Percentiles rank a stretch among this genome's conserved stretches.
Conservation (phyloP, 1,140 invertebrate genomes). For the Delia radicum region DNA sequence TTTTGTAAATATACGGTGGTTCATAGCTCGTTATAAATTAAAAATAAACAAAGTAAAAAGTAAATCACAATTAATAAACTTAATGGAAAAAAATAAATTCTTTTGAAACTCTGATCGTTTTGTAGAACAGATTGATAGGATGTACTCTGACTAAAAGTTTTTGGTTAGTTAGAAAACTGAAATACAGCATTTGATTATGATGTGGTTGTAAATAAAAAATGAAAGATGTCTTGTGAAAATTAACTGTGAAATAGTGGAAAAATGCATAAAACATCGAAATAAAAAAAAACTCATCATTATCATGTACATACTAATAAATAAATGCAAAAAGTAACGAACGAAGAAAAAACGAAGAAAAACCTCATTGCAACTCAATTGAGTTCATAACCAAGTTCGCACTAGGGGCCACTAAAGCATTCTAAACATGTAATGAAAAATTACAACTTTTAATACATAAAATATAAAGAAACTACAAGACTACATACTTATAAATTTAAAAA, state of each 20-base stretch:
- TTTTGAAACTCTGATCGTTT: no score
- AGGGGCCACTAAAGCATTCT: no score
- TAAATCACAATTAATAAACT: no score
- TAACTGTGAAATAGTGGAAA: constrained; percentile 14
- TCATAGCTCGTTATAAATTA: no score
- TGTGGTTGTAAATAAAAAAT: constrained; percentile 2
- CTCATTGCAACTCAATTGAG: not conserved
- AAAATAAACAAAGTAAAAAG: no score
- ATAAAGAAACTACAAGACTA: not conserved
- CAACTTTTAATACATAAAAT: not conserved
- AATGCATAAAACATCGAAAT: not conserved
- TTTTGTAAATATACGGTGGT: no score
- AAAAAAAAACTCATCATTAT: not conserved
- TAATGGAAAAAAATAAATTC: no score
- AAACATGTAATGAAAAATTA: not conserved
- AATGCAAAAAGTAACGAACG: not conserved
- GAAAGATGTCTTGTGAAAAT: constrained; percentile 2
- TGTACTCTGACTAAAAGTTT: no score
- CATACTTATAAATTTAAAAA: not conserved
- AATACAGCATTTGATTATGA: not conserved
- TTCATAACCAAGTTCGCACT: not conserved
- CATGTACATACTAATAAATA: not conserved
- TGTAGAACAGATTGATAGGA: no score
- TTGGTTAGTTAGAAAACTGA: no score
- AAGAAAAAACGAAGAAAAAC: constrained; percentile 8